Evolutionary conservation across 2,797 vertebrate species (phyloP).

Genomic region (Thunnus albacares): DNA sequence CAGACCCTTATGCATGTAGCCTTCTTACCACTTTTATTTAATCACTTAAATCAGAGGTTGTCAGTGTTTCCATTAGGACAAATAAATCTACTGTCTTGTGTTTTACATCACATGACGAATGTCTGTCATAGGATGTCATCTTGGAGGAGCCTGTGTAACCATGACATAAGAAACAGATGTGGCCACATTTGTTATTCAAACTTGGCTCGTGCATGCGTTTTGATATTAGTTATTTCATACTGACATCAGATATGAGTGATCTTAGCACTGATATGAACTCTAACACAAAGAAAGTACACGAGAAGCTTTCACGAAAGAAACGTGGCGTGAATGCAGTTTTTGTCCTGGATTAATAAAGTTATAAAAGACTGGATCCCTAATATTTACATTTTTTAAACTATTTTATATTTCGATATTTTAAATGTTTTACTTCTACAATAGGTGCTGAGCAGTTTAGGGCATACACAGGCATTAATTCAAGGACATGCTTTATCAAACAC

Average conservation of each 20-base stretch:
- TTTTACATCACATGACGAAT: not conserved
- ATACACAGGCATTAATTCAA: not conserved
- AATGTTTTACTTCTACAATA: not conserved
- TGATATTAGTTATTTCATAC: slow-evolving; percentile 1
- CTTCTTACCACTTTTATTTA: not conserved
- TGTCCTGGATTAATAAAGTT: not conserved
- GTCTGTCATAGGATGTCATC: slow-evolving; percentile 2
- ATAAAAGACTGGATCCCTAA: not conserved
- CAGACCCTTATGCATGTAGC: not conserved
- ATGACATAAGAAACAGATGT: slow-evolving; percentile 38
- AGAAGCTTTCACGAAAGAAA: slow-evolving; percentile 1
- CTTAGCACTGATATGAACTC: not conserved
- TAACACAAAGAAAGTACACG: not conserved
- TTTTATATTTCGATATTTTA: too few species aligned
- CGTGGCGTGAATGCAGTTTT: not conserved
- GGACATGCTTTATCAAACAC: not conserved
- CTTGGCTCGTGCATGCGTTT: not conserved
- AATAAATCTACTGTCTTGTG: slow-evolving; percentile 2
- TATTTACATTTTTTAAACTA: not conserved
- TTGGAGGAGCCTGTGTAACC: slow-evolving; percentile 9
- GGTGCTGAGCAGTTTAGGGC: not conserved
- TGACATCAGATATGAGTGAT: slow-evolving; percentile 15
- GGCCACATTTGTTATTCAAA: slow-evolving; percentile 18
- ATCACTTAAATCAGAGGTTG: not conserved
- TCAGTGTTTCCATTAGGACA: not conserved